phyloP scores from a whole-genome alignment of 2,888 invertebrate species.

The Entomobrya multifasciata region DNA sequence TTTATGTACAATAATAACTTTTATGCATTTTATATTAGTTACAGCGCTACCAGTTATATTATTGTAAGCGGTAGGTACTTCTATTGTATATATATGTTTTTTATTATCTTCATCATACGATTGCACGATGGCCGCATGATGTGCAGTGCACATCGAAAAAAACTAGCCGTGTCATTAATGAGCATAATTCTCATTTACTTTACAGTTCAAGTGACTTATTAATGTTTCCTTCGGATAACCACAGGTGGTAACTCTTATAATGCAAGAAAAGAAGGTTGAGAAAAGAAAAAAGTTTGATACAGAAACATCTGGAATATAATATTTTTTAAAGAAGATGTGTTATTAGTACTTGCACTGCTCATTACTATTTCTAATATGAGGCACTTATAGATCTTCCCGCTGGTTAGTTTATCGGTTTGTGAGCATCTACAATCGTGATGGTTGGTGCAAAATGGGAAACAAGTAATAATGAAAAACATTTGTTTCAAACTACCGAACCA shows the following conservation, averaged over 20 bases:
- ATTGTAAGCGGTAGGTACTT: not conserved
- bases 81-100: not conserved
- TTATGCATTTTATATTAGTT: not conserved
- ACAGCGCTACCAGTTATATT: not conserved
- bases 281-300: not conserved
- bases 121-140: not conserved
- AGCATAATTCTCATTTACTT: constrained; percentile 42
- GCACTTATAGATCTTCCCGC: constrained; percentile 36
- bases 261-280: not conserved
- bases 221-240: constrained; percentile 51
- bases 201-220: constrained; percentile 41
- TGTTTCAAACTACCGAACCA: not conserved
- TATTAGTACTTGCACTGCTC: too few relatives aligned
- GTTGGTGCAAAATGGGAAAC: not conserved
- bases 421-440: too few relatives aligned
- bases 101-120: too few relatives aligned
- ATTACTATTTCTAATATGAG: constrained; percentile 9
- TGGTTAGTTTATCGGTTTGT: constrained; percentile 33
- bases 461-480: not conserved
- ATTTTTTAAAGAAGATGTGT: too few relatives aligned
- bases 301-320: not conserved
- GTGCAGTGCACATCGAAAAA: not conserved
- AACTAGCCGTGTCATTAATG: constrained; percentile 38
- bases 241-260: constrained; percentile 41
- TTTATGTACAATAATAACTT: not conserved